Evolutionary conservation across 1,140 invertebrate species (phyloP), one percentile per base, ranked within the genome.

Genomic region (Pissodes strobi): DNA sequence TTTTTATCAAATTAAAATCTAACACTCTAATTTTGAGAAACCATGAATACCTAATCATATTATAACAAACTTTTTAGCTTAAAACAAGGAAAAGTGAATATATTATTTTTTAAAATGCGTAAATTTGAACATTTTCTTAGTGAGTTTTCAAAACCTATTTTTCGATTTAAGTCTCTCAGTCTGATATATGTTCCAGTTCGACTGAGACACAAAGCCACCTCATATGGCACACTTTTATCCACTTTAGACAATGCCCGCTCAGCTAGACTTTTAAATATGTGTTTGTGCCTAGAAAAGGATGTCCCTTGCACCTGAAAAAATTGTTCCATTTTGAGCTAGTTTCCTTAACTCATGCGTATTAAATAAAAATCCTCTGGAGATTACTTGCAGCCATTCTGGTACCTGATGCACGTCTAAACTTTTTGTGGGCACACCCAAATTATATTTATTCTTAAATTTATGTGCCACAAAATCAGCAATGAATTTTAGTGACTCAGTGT

Each of bases 51-150:
- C 30, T 34, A 34, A 34, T 34, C 6, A 34, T n/a, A 34, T 8
- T 8, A 34, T 34, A 34, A 34, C 30, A 34, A 34, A 34, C 30
- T 8, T 34, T 34, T 34, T 8, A 46, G 18, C 39, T 15, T 13
- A 43, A 43, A 13, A 43, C 13, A 8, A 43, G 22, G n/a, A 34
- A 34, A 34, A 8, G n/a, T 34, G n/a, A 34, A n/a, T 34, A 43
- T 43, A 43, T 49, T 49, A 49, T 49, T 21, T 49, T 49, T 49
- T 49, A n/a, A 22, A 19, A 49, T 49, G 10, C 12, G 19, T 49
- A 25, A 22, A 2, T 4, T 4, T 21, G 12, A 25, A 49, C 15
- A 49, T 19, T 49, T 21, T 17, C 15, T 43, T 43, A n/a, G 39
- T n/a, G 39, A 43, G 39, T 43, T 43, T 43, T 43, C 13, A 17